A percentile compares a stretch with the other conserved stretches of the same genome.
Conservation (phyloP, 2,888 invertebrate species). For the Calameuta pallipes region DNA sequence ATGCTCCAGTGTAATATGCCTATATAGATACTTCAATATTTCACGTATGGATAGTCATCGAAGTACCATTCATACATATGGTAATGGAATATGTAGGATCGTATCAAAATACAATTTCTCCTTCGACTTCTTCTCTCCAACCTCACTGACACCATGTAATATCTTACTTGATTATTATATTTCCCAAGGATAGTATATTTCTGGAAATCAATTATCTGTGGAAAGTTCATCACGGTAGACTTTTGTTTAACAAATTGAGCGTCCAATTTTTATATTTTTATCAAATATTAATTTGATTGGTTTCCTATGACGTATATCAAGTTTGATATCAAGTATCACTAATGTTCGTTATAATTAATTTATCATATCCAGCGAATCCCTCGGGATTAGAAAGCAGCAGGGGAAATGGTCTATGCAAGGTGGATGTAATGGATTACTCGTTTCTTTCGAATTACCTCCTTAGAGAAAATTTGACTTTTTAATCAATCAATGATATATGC, state of each 20-base stretch:
- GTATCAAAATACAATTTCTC: neutral
- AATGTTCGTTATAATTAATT: neutral
- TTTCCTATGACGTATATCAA: neutral
- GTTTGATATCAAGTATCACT: neutral
- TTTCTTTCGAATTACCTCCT: neutral
- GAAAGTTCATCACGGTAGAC: neutral
- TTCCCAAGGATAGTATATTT: neutral
- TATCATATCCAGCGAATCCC: neutral
- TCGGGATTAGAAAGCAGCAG: neutral
- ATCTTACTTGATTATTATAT: neutral
- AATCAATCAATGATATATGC: no score
- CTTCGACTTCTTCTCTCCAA: neutral
- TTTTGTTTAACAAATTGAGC: neutral
- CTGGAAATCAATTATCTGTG: neutral
- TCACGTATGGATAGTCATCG: neutral
- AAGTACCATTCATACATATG: neutral
- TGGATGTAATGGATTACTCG: neutral
- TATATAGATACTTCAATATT: neutral
- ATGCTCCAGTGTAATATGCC: neutral
- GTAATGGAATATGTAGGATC: neutral
- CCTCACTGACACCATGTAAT: neutral
- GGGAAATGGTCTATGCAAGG: neutral
- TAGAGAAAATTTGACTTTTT: neutral
- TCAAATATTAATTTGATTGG: neutral
- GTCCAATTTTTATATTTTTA: neutral